Evolutionary conservation across 2,888 invertebrate species (phyloP).

Genomic region (Chromoteleia sp.): DNA sequence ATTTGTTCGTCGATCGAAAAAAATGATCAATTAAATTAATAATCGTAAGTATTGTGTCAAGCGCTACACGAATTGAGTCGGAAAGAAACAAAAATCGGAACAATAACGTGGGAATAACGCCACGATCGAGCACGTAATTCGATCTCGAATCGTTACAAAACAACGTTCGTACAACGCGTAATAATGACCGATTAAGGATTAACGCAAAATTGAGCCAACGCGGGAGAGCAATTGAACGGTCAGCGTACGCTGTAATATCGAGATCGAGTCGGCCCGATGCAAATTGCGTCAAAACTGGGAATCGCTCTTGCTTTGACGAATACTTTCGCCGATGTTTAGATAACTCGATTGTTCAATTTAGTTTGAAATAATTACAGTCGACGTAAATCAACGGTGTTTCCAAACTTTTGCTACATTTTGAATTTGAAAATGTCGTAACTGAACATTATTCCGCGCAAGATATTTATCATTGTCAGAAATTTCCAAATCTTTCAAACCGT

Average conservation of each 20-base stretch:
- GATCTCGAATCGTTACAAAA: conserved; percentile 19
- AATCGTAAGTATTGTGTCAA: too few species aligned
- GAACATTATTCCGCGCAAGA: too few species aligned
- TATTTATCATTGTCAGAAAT: too few species aligned
- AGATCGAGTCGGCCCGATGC: conserved; percentile 35
- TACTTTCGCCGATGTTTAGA: conserved; percentile 34
- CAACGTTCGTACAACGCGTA: conserved; percentile 2
- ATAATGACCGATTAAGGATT: conserved; percentile 50
- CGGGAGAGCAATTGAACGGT: conserved; percentile 35
- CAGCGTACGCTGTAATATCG: conserved; percentile 41
- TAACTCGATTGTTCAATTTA: neutral
- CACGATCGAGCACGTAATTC: conserved; percentile 12
- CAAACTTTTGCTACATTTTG: neutral
- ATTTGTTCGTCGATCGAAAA: too few species aligned
- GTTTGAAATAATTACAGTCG: neutral
- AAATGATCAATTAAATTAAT: too few species aligned
- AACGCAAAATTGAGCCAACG: conserved; percentile 44
- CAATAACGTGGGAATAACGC: neutral
- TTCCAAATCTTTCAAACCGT: too few species aligned
- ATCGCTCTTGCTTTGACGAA: conserved; percentile 32
- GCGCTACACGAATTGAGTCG: too few species aligned
- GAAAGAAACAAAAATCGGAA: too few species aligned
- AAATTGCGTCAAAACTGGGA: conserved; percentile 37
- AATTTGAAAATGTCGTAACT: neutral
- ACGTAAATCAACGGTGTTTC: neutral